These are phyloP conservation scores for Oscarella lobularis DNA, from an alignment of 37 sponge, comb jelly and placozoan genomes.

Conservation along the genomic window DNA sequence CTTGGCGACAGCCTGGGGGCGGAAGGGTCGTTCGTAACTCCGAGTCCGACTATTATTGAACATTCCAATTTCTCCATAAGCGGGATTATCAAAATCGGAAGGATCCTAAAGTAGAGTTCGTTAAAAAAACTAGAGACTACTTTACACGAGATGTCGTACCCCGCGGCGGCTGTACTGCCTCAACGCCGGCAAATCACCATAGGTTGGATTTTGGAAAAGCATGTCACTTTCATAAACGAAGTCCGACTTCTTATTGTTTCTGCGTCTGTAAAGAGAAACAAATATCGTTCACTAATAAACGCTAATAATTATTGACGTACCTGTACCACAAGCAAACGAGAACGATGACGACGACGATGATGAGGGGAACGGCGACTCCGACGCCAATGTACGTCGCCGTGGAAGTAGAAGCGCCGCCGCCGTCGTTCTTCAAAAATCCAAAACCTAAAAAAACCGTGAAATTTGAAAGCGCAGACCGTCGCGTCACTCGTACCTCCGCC, in stretches of 20 bases:
- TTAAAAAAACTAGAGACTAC: not conserved
- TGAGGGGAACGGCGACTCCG: not conserved
- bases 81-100: not conserved
- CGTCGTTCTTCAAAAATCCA: too few relatives aligned
- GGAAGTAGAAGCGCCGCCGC: not conserved
- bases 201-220: not conserved
- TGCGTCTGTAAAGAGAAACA: not conserved
- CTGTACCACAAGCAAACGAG: not conserved
- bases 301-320: not conserved
- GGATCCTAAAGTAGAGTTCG: not conserved
- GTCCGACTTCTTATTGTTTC: not conserved
- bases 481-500: too few relatives aligned
- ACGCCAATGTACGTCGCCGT: not conserved
- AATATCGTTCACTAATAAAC: not conserved
- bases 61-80: not conserved
- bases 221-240: constrained; percentile 1
- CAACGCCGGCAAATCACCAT: not conserved
- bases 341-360: not conserved
- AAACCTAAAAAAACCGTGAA: too few relatives aligned
- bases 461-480: too few relatives aligned
- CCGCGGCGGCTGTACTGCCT: not conserved
- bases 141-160: too few relatives aligned
- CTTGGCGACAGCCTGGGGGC: not conserved
- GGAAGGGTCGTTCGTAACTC: not conserved
- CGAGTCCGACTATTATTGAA: not conserved